A percentile compares a stretch with the other conserved stretches of the same genome.
Evolutionary conservation across 2,888 invertebrate genomes (phyloP).

Genomic region (Galerucella calmariensis): DNA sequence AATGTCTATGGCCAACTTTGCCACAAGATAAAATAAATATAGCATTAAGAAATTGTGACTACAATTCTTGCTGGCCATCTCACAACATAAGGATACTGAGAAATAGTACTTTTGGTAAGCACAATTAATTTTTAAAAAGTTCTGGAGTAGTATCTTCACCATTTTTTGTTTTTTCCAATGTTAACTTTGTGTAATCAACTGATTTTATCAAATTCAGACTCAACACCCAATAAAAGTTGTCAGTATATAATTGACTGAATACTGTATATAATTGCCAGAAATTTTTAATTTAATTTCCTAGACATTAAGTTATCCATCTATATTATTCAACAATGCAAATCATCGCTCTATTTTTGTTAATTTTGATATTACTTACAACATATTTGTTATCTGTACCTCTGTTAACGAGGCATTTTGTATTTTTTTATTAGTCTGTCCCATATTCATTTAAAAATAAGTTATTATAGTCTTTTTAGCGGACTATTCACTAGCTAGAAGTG

Average conservation of each 20-base stretch:
- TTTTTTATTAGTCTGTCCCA: not conserved
- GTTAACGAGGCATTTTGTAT: not conserved
- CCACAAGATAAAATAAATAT: slow-evolving; percentile 21
- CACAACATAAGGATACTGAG: slow-evolving; percentile 12
- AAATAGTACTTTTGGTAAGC: slow-evolving; percentile 25
- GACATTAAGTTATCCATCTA: not conserved
- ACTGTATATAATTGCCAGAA: too few species aligned
- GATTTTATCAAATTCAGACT: too few species aligned
- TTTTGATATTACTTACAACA: not conserved
- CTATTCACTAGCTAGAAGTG: slow-evolving; percentile 22
- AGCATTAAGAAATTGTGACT: slow-evolving; percentile 14
- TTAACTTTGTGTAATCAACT: too few species aligned
- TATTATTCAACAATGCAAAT: not conserved
- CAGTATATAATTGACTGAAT: not conserved
- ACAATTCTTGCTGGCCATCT: slow-evolving; percentile 11
- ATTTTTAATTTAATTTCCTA: not conserved
- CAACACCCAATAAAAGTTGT: too few species aligned
- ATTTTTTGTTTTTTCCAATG: too few species aligned
- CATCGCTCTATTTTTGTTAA: not conserved
- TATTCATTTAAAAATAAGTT: slow-evolving; percentile 18
- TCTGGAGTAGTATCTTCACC: too few species aligned
- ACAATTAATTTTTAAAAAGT: too few species aligned
- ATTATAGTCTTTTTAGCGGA: slow-evolving; percentile 11
- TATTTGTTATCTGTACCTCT: not conserved
- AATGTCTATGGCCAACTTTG: slow-evolving; percentile 28